phyloP scores from a whole-genome alignment of 2,113 vertebrate species.

The Rattus rattus region DNA sequence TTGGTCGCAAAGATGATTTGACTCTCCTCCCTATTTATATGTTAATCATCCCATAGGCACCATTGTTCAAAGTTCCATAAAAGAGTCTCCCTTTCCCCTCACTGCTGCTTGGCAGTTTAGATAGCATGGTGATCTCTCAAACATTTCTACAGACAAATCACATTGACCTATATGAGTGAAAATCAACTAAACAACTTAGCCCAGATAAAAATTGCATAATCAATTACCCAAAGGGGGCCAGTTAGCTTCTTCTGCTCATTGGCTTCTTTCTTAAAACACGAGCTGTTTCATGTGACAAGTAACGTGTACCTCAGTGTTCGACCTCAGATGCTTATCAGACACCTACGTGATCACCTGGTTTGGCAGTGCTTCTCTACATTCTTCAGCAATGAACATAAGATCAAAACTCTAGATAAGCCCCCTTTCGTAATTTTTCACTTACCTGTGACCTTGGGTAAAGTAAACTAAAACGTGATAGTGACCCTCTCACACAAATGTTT shows the following conservation, averaged over 20 bases:
- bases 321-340: slow-evolving; percentile 2
- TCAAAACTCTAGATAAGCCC: not conserved
- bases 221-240: not conserved
- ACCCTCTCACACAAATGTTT: slow-evolving; percentile 19
- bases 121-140: slow-evolving; percentile 10
- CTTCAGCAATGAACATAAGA: not conserved
- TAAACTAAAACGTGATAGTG: not conserved
- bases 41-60: slow-evolving; percentile 84
- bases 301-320: not conserved
- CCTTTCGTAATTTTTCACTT: slow-evolving; percentile 33
- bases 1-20: slow-evolving; percentile 85
- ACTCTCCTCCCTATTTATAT: slow-evolving; percentile 85
- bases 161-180: not conserved
- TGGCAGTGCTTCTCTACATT: not conserved
- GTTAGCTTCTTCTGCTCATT: not conserved
- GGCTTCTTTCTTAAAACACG: not conserved
- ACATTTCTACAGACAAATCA: slow-evolving; percentile 41
- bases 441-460: not conserved
- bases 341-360: not conserved
- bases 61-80: slow-evolving; percentile 84
- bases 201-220: not conserved
- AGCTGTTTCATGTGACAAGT: not conserved
- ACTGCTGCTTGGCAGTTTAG: slow-evolving; percentile 9
- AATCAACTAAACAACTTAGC: not conserved
- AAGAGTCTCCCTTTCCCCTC: slow-evolving; percentile 41